These are phyloP conservation scores for Periophthalmus modestus DNA, from an alignment of 2,113 vertebrate species.

Conservation along the genomic window DNA sequence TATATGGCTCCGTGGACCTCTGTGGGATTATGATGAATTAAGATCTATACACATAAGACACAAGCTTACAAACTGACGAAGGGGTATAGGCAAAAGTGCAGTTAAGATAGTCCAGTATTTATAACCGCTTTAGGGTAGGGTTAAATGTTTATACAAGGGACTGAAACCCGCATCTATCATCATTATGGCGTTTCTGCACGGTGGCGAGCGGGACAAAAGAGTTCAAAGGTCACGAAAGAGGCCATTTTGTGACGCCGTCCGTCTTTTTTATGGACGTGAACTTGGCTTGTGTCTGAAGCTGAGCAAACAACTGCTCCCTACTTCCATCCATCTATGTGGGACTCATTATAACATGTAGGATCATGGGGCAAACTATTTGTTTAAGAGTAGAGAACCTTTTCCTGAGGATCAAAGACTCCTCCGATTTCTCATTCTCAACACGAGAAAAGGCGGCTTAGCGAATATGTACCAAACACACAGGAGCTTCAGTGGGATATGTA, in stretches of 20 bases:
- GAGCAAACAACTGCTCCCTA: slow-evolving; percentile 23
- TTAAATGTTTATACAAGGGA: background rate
- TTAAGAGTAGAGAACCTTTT: slow-evolving; percentile 17
- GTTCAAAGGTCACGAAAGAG: background rate
- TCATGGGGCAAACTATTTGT: slow-evolving; percentile 32
- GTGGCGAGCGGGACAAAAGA: background rate
- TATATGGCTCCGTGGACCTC: background rate
- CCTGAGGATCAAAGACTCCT: slow-evolving; percentile 4
- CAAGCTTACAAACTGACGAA: background rate
- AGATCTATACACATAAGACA: background rate
- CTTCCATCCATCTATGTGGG: slow-evolving; percentile 27
- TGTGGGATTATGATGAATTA: background rate
- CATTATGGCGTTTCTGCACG: background rate
- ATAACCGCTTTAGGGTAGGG: background rate
- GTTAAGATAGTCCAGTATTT: background rate
- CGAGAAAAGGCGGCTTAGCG: background rate
- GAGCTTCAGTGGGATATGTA: background rate
- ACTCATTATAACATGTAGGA: background rate
- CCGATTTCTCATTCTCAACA: slow-evolving; percentile 8
- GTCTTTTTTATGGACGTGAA: slow-evolving; percentile 1
- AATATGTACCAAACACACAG: slow-evolving; percentile 1
- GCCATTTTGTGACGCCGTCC: background rate
- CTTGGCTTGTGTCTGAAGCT: slow-evolving; percentile 18
- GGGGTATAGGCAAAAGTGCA: background rate
- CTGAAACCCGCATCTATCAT: background rate